Evolutionary conservation across 2,888 invertebrate species (phyloP).

Genomic region (Caenorhabditis macrosperma): DNA sequence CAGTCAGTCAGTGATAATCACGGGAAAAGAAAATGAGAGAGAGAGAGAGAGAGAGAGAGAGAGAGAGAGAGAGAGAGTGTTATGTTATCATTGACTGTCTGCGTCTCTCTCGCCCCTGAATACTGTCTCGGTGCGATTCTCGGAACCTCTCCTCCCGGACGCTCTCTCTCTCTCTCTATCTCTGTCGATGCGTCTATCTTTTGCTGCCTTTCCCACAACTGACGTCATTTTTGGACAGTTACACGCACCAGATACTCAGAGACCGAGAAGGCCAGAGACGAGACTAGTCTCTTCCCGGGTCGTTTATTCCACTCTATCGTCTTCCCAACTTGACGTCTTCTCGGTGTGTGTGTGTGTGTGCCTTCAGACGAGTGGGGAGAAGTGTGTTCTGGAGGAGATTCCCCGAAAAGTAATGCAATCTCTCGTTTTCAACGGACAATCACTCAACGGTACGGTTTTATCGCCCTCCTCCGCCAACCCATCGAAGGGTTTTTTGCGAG

Average conservation of each 20-base stretch:
- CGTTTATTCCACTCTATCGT: constrained; percentile 9
- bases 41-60: not conserved
- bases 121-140: constrained; percentile 10
- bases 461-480: no score
- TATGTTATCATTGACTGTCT: not conserved
- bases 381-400: not conserved
- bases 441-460: constrained; percentile 29
- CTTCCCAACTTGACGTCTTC: constrained; percentile 3
- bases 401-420: constrained; percentile 17
- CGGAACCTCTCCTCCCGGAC: not conserved
- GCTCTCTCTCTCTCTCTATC: constrained; percentile 21
- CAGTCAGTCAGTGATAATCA: not conserved
- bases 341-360: constrained; percentile 4
- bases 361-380: constrained; percentile 1
- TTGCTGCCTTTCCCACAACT: constrained; percentile 21
- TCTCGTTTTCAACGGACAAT: constrained; percentile 39
- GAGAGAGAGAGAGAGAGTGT: not conserved
- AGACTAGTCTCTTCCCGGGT: constrained; percentile 35
- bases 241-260: constrained; percentile 16
- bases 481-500: no score
- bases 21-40: not conserved
- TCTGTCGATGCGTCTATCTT: constrained; percentile 7
- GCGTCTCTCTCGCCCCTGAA: not conserved
- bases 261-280: constrained; percentile 50
- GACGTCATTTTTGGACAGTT: constrained; percentile 46